These are phyloP conservation scores for Anoplius nigerrimus DNA, from an alignment of 2,888 invertebrate species.

Conservation along the genomic window DNA sequence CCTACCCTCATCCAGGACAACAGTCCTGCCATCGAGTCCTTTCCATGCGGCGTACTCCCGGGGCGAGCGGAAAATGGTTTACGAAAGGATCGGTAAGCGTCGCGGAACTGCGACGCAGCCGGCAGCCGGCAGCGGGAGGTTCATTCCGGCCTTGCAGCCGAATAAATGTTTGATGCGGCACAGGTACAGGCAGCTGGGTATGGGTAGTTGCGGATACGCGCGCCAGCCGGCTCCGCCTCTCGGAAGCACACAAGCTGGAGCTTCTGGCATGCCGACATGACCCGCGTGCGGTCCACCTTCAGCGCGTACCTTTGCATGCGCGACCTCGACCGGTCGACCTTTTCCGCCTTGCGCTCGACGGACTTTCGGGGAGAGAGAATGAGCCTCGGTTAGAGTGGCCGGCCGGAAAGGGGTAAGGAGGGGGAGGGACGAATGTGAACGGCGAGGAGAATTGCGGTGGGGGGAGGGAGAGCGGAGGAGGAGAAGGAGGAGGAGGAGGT, in stretches of 20 bases:
- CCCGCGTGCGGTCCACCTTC: conserved; percentile 18
- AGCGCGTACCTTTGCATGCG: conserved; percentile 8
- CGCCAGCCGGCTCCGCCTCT: background rate
- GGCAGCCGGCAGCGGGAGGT: conserved; percentile 26
- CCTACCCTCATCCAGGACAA: conserved; percentile 8
- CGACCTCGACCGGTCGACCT: conserved; percentile 20
- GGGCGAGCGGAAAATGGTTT: conserved; percentile 44
- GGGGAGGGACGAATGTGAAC: no score
- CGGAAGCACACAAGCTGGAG: conserved; percentile 1
- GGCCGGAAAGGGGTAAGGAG: no score
- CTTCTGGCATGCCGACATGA: conserved; percentile 20
- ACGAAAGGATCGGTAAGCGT: conserved; percentile 48
- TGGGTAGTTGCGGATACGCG: conserved; percentile 31
- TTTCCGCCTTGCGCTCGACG: conserved; percentile 14
- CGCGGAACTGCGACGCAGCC: conserved; percentile 8
- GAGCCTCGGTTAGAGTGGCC: no score
- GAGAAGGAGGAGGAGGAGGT: no score
- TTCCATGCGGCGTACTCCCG: conserved; percentile 7
- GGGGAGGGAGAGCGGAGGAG: no score
- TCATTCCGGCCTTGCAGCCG: conserved; percentile 43
- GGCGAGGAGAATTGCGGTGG: no score
- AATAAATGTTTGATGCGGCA: conserved; percentile 62
- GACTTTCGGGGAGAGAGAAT: conserved; percentile 4
- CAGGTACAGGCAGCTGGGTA: conserved; percentile 14
- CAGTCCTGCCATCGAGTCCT: conserved; percentile 22